Conservation (phyloP, 2,797 vertebrate genomes). For the Girardinus metallicus region DNA sequence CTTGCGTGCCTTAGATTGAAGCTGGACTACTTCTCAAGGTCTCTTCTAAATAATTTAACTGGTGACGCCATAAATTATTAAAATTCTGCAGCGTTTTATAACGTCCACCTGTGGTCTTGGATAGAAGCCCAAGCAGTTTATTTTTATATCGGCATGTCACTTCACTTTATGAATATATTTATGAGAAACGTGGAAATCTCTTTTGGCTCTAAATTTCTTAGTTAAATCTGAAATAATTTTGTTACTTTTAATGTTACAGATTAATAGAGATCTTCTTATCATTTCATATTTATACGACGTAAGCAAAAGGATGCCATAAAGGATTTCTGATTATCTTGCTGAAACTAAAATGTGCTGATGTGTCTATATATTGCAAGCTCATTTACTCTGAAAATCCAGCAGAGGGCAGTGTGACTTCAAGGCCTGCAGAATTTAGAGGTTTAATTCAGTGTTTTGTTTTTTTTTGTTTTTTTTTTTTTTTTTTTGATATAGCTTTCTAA, state of each 20-base stretch:
- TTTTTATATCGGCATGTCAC: neutral
- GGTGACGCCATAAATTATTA: slow-evolving; percentile 40
- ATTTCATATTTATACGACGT: neutral
- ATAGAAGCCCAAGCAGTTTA: neutral
- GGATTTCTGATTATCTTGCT: neutral
- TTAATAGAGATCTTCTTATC: neutral
- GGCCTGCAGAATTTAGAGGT: neutral
- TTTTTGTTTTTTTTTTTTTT: neutral
- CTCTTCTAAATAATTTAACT: slow-evolving; percentile 63
- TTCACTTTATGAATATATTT: neutral
- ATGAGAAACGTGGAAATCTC: neutral
- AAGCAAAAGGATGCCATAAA: neutral
- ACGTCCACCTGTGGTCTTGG: slow-evolving; percentile 20
- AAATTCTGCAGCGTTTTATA: slow-evolving; percentile 34
- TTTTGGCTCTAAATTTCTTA: neutral
- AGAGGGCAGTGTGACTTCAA: slow-evolving; percentile 23
- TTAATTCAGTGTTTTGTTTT: neutral
- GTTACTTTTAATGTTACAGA: neutral
- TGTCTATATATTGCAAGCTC: neutral
- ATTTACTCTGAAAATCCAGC: slow-evolving; percentile 9
- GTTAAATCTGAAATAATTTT: neutral
- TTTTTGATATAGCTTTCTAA: neutral
- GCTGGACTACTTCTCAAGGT: neutral
- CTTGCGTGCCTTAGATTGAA: neutral
- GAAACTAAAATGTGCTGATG: neutral